Evolutionary conservation across 2,888 invertebrate genomes (phyloP), one percentile per base, ranked within the genome.

Genomic region (Oligia fasciuncula): DNA sequence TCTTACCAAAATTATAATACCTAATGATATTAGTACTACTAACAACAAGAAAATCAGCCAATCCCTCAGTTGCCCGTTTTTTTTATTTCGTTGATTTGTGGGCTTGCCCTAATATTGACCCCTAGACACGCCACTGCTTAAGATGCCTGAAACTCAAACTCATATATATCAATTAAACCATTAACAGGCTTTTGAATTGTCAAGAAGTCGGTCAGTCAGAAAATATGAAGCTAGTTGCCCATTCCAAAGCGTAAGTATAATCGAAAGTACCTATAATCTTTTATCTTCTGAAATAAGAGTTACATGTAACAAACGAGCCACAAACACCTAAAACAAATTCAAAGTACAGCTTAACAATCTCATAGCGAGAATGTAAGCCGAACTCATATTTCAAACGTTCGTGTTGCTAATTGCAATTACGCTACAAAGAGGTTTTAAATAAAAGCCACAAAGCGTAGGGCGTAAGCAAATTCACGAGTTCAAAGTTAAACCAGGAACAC

Each of bases 341-440:
- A 51, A 63, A 68, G 57, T 60, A 65, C 60, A 74, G 43, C 54
- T 66, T 3, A 65, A 67, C 35, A 63, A 23, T n/a, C n/a, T 60
- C n/a, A 35, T 29, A 65, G 8, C 23, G 29, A 60, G 67, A 65
- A 80, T 71, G 63, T 80, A 78, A 80, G n/a, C 76, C 72, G 75
- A 86, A 80, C 9, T 79, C 78, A 68, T 86, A 72, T 87, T 88
- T 80, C 76, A 84, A 80, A 80, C 87, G 76, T 67, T 72, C 23
- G 60, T 81, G 78, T 84, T 72, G 35, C 87, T 77, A 87, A 87
- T 87, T 77, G 85, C 85, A 79, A 77, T 78, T 75, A 86, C 74
- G 54, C 71, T 46, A 81, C 85, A 86, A 85, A 86, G 86, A 77
- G 72, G 72, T 85, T 77, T 83, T 72, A 81, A 85, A 78, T 77